Evolutionary conservation across 2,113 vertebrate genomes (phyloP).

Genomic region (Daboia siamensis): DNA sequence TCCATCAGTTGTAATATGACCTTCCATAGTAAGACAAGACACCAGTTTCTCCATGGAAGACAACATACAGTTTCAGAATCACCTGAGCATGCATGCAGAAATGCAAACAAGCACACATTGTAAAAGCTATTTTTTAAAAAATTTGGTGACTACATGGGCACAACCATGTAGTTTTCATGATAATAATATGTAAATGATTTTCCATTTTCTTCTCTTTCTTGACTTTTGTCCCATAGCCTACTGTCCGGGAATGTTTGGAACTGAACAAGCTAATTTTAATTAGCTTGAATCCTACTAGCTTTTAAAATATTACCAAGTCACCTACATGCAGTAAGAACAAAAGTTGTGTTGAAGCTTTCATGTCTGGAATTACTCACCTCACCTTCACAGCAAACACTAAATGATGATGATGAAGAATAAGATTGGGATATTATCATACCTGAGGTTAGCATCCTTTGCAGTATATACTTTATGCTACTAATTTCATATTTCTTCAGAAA

Average conservation of each 20-base stretch:
- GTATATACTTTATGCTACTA: neutral
- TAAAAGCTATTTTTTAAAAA: neutral
- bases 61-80: neutral
- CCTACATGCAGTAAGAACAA: neutral
- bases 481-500: neutral
- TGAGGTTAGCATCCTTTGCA: neutral
- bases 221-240: neutral
- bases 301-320: neutral
- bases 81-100: neutral
- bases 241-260: neutral
- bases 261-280: neutral
- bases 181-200: neutral
- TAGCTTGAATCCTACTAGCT: neutral
- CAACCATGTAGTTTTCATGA: neutral
- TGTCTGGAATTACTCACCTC: neutral
- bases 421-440: neutral
- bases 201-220: neutral
- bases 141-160: neutral
- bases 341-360: neutral
- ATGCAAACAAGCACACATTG: neutral
- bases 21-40: neutral
- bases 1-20: neutral
- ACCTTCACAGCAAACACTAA: neutral
- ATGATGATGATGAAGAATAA: neutral
- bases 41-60: neutral